Base-by-base conservation (phyloP, 2,888 invertebrate species). In the Drosophila infuscata region DNA sequence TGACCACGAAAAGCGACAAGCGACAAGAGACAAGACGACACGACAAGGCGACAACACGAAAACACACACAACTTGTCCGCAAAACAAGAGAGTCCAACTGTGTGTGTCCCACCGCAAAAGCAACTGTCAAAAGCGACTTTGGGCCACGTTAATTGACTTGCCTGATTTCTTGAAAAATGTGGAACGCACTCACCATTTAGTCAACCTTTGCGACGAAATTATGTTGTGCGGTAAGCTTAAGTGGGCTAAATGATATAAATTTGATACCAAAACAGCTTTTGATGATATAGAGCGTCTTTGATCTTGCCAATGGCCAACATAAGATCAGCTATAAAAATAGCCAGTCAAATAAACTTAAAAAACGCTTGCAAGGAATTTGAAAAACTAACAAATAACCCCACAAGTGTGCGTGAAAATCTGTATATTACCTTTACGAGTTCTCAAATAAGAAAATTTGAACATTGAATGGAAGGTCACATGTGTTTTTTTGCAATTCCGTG, bases 261-360 rank as follows among this genome's bases (percentile, higher is more conserved):
- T 57, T 70, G 74, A 76, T 77, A 81, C 77, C 52, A 70, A 62
- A 74, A 70, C 49, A 54, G 61, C 59, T 68, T 67, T 52, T 41
- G 49, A 69, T 73, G 72, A 82, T 84, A 75, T 72, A 86, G 51
- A 54, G 62, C 41, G 66, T 71, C 72, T 83, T 76, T 70, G 70
- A 74, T 74, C 82, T 58, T 68, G 63, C 29, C 72, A 67, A 73
- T 68, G 71, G 46, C 51, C 60, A 66, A 74, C 53, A 64, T 62
- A 74, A 62, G 76, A 79, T 82, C 83, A 79, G 68, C 71, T 52
- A 70, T 70, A 83, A 72, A 88, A 73, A 84, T 85, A 88, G 83
- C 72, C 20, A 60, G 38, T 11, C 30, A 58, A 73, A 64, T 43
- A 72, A 65, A 63, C 57, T 43, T 53, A 17, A 54, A 67, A 38